Evolutionary conservation across 1,140 invertebrate species (phyloP), one percentile per base, ranked within the genome.

Genomic region (Phenacoccus solenopsis): DNA sequence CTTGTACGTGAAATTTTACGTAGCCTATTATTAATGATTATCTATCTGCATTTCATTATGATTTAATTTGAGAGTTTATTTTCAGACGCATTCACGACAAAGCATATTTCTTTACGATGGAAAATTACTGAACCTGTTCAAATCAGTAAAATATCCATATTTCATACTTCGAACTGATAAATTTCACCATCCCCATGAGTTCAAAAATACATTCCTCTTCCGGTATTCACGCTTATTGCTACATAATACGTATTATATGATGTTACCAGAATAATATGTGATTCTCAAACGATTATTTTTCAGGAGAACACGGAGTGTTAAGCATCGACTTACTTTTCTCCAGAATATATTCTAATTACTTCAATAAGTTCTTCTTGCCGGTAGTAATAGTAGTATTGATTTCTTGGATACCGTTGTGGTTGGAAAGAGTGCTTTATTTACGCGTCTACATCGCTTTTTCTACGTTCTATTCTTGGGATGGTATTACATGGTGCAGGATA

Each of bases 341-440:
- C 94, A 91, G 59, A 27, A 25, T 24, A 5, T 25, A 24, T 25
- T 27, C 2, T 24, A 24, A 10, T 24, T 64, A 64, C 20, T 22
- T 64, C 21, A 64, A 25, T 13, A 64, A 64, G 25, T 64, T 24
- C 25, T 64, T 24, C 16, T 2, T 64, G 3, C 59, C 59, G 9
- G 22, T 25, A 3, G 21, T 64, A 1, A 64, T 27, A 2, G 25
- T 24, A 4, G 25, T 64, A 16, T 64, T 64, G 16, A 64, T 64
- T 5, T 64, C 59, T 1, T 64, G 59, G 59, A 9, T 64, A 9
- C 59, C 59, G 25, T 64, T 64, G 2, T 64, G 59, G 59, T 64
- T 64, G 21, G 59, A 27, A 9, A 64, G 59, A 64, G 59, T 64
- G 9, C 16, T 64, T 1, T 24, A 24, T 4, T 27, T 64, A 24